Base-by-base conservation (phyloP, 2,888 invertebrate species). In the Trichogramma dendrolimi region DNA sequence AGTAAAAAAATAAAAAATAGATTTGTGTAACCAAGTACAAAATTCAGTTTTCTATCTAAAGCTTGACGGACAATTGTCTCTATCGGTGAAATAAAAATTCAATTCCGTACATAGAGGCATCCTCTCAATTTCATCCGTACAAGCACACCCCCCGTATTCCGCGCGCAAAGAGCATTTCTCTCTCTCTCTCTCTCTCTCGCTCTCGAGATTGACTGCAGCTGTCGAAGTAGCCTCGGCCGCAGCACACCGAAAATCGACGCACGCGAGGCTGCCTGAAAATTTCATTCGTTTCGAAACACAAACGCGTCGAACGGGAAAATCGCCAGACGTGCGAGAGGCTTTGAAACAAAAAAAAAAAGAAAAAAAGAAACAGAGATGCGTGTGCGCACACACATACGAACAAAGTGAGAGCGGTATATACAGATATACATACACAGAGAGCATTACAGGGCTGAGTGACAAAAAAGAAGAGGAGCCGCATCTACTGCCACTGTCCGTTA, bases 201-300 rank as follows among this genome's bases (percentile, higher is more conserved):
- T 41, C 42, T 6, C 44, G 49, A 60, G 63, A 63, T 60, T 55
- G 60, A 59, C 55, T 64, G 62, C 65, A 59, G 62, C 67, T 63
- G 67, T 57, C 64, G 62, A 64, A 64, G 5, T 40, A 41, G 52
- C 38, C 11, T 5, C 41, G 6, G 43, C 11, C 65, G 65, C 51
- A 62, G 67, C 62, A 67, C 65, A 62, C 67, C 52, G 67, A 66
- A 68, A 68, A 68, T 67, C 67, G 66, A 63, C 51, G 55, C 55
- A 63, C 60, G 63, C 65, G 64, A 52, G 62, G 60, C 61, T 59
- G 10, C 53, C 47, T 63, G 47, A 63, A 63, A 63, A 57, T 60
- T 63, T 63, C 50, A 63, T 63, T 60, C 49, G 57, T 7, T 43
- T 14, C 51, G 55, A 47, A 27, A 5, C 46, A 49, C 49, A 47